These are phyloP conservation scores for Hirudo medicinalis DNA, from an alignment of 1,140 invertebrate genomes.

Conservation along the genomic window DNA sequence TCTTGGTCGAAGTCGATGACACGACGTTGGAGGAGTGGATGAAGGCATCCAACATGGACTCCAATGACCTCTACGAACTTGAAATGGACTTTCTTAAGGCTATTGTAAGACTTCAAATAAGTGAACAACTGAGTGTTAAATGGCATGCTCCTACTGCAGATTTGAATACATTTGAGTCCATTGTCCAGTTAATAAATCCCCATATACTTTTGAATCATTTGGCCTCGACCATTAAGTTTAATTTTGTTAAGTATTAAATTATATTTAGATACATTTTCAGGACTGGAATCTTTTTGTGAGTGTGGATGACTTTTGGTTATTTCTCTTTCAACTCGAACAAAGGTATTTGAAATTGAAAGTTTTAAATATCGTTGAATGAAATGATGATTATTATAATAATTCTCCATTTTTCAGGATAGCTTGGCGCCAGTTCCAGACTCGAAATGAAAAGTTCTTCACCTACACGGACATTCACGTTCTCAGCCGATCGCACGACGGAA, in stretches of 20 bases:
- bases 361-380: background rate
- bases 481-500: background rate
- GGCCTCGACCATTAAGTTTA: too few species aligned
- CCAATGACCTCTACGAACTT: conserved; percentile 62
- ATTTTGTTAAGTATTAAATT: background rate
- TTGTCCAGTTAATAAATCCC: too few species aligned
- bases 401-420: conserved; percentile 29
- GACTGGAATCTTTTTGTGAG: conserved; percentile 32
- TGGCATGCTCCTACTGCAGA: too few species aligned
- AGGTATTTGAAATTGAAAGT: conserved; percentile 23
- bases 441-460: conserved; percentile 57
- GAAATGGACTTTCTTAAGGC: conserved; percentile 76
- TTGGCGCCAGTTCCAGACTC: conserved; percentile 51
- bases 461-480: conserved; percentile 64
- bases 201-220: too few species aligned
- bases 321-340: conserved; percentile 27
- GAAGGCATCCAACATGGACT: conserved; percentile 65
- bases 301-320: conserved; percentile 27
- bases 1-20: conserved; percentile 55
- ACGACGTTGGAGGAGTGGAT: conserved; percentile 58
- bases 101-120: conserved; percentile 54
- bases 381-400: background rate
- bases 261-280: conserved; percentile 22
- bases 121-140: background rate
- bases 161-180: too few species aligned